Base-by-base conservation (phyloP, 1,140 invertebrate genomes). In the Drosophila subpulchrella region DNA sequence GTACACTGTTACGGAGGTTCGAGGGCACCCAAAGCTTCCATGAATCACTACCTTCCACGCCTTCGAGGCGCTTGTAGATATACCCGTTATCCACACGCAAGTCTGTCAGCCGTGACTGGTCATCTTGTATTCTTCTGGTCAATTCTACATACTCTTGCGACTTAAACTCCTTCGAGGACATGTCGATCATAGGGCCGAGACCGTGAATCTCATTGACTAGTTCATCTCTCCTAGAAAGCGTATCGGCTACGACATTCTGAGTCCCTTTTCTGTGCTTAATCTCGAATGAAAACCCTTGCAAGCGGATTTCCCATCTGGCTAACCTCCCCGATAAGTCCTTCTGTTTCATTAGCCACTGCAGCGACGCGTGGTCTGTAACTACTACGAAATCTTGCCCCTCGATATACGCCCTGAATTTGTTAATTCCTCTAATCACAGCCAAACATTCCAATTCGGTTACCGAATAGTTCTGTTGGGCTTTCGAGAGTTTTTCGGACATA, bases 281-380 rank as follows among this genome's bases (percentile, higher is more conserved):
- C 7, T 11, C 3, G 30, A 51, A 51, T 6, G n/a, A 15, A 32
- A 51, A 51, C 3, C 56, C 24, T n/a, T 59, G 65, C 11, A 27
- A 51, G 12, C n/a, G n/a, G 12, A 62, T 71, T 17, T 36, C 15
- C 47, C 70, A 73, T 34, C 72, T 24, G 3, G 72, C 72, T 15
- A 75, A 44, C 17, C 53, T 42, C 17, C 88, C 80, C 32, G 74
- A 63, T 39, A 54, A 90, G 59, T 94, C 93, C 6, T 92, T 93
- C 36, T 91, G 73, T 0, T 44, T 39, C 39, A 85, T 61, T n/a
- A 91, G 68, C 83, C 83, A 85, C 42, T 81, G 68, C 6, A 91
- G 38, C 12, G 73, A 74, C 6, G 72, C 46, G 58, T 89, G 88
- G 38, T 91, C 83, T 1, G 81, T 91, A 6, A 93, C 67, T 0